Percentiles rank a stretch among this genome's conserved stretches.
Evolutionary conservation across 2,888 invertebrate species (phyloP).

Genomic region (Meandrusa payeni): DNA sequence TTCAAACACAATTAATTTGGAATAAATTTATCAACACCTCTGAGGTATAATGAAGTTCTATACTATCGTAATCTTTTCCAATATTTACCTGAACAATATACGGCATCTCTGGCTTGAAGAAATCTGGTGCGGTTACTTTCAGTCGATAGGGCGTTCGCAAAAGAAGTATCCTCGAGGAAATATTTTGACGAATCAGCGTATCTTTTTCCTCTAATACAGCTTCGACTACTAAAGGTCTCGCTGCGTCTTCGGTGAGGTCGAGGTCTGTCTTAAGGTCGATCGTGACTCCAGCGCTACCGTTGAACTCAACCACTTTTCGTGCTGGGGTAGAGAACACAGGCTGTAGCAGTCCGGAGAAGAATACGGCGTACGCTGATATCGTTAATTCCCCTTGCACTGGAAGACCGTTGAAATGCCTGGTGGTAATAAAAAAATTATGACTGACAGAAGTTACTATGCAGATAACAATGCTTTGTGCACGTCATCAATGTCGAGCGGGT

Average conservation of each 20-base stretch:
- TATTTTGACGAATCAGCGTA: constrained; percentile 91
- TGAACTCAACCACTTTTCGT: constrained; percentile 85
- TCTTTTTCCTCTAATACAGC: constrained; percentile 95
- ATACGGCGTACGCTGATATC: constrained; percentile 90
- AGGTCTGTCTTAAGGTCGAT: constrained; percentile 88
- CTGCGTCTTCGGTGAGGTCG: constrained; percentile 88
- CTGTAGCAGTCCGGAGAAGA: constrained; percentile 89
- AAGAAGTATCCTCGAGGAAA: constrained; percentile 83
- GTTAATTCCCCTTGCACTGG: constrained; percentile 93
- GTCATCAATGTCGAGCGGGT: too few relatives aligned
- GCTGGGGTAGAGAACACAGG: constrained; percentile 87
- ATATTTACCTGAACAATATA: constrained; percentile 88
- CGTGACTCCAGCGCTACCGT: constrained; percentile 84
- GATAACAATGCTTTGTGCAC: too few relatives aligned
- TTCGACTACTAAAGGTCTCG: constrained; percentile 90
- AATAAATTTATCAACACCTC: too few relatives aligned
- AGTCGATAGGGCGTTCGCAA: constrained; percentile 79
- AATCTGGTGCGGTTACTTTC: constrained; percentile 90
- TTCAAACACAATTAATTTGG: too few relatives aligned
- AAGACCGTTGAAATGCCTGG: constrained; percentile 93
- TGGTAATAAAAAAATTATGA: constrained; percentile 24
- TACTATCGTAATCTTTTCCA: too few relatives aligned
- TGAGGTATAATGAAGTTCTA: too few relatives aligned
- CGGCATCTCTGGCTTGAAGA: constrained; percentile 93
- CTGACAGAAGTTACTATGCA: background rate